These are phyloP conservation scores for Amiota minor DNA, from an alignment of 2,888 invertebrate genomes.

Conservation along the genomic window DNA sequence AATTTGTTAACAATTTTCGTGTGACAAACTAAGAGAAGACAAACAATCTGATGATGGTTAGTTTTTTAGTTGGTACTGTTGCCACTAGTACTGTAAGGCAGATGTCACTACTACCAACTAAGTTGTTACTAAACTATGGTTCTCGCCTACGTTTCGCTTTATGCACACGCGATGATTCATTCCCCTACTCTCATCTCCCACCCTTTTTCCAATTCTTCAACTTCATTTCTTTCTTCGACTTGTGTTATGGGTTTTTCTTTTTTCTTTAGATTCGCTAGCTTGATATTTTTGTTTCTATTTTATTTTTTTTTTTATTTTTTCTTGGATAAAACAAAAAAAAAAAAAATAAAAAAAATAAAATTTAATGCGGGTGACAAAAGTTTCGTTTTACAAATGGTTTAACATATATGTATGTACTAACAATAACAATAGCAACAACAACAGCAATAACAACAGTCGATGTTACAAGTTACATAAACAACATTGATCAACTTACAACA, in stretches of 20 bases:
- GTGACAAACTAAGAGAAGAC: conserved; percentile 20
- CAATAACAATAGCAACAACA: too few relatives aligned
- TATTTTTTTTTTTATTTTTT: too few relatives aligned
- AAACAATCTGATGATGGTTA: conserved; percentile 26
- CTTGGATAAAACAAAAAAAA: conserved; percentile 29
- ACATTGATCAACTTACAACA: too few relatives aligned
- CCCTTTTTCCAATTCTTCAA: background rate
- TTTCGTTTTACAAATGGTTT: conserved; percentile 44
- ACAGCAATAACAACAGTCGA: too few relatives aligned
- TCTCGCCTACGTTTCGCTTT: conserved; percentile 31
- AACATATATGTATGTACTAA: background rate
- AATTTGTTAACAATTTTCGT: conserved; percentile 53
- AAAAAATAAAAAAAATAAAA: conserved; percentile 31
- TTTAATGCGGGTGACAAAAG: conserved; percentile 50
- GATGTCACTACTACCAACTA: background rate
- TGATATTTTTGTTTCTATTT: background rate
- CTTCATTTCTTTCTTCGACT: background rate
- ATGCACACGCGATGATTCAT: conserved; percentile 18
- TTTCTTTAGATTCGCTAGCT: background rate
- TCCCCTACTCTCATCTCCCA: background rate
- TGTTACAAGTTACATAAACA: too few relatives aligned
- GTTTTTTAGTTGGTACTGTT: conserved; percentile 6
- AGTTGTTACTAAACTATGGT: background rate
- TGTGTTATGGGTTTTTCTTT: background rate
- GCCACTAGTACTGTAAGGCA: background rate